These are phyloP conservation scores for Helogale parvula DNA, from an alignment of 2,113 vertebrate species.

Conservation along the genomic window DNA sequence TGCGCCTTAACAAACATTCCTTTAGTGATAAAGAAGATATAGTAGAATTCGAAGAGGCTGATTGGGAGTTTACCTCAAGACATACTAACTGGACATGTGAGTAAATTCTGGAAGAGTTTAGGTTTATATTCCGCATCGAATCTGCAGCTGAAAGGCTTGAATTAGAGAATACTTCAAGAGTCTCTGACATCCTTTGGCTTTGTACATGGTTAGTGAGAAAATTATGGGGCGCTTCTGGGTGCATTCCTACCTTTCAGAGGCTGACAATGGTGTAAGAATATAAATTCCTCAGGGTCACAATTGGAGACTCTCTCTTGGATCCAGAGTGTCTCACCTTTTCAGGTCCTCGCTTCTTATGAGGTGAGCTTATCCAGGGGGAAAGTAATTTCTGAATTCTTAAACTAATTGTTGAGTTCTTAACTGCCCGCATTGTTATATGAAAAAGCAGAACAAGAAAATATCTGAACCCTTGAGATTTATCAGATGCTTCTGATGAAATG, in stretches of 20 bases:
- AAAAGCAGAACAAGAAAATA: slow-evolving; percentile 37
- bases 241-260: background rate
- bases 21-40: background rate
- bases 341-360: background rate
- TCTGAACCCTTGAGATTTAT: slow-evolving; percentile 22
- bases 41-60: background rate
- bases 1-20: slow-evolving; percentile 33
- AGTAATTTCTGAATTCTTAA: slow-evolving; percentile 42
- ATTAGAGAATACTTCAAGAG: slow-evolving; percentile 11
- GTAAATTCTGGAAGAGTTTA: slow-evolving; percentile 1
- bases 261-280: background rate
- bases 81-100: background rate
- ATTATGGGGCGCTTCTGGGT: background rate
- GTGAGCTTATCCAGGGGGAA: background rate
- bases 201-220: slow-evolving; percentile 19
- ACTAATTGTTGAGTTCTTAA: slow-evolving; percentile 33
- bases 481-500: slow-evolving; percentile 14
- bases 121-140: background rate
- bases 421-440: background rate
- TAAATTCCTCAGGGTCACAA: background rate
- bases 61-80: slow-evolving; percentile 35
- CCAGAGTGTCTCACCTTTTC: background rate
- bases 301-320: background rate
- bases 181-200: background rate
- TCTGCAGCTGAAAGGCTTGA: slow-evolving; percentile 6